phyloP scores from a whole-genome alignment of 2,797 vertebrate genomes.

The Capromys pilorides region DNA sequence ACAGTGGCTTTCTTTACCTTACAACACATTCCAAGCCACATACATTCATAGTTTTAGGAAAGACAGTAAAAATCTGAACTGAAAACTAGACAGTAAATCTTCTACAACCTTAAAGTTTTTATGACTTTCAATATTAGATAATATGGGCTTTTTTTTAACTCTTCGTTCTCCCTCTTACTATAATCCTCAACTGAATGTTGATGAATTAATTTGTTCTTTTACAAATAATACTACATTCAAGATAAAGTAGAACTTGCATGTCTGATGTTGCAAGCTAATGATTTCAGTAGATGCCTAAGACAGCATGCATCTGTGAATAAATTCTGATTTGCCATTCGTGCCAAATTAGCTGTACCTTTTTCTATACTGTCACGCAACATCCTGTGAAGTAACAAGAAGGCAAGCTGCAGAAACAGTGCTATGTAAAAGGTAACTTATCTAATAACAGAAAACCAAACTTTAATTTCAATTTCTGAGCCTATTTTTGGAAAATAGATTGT shows the following conservation, averaged over 20 bases:
- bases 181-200: neutral
- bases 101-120: neutral
- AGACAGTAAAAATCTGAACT: neutral
- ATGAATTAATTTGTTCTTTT: neutral
- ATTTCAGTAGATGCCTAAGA: neutral
- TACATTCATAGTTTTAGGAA: neutral
- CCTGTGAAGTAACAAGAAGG: neutral
- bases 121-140: neutral
- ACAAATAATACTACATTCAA: neutral
- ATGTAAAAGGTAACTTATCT: neutral
- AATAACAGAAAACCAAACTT: neutral
- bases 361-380: neutral
- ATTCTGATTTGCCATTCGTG: constrained; percentile 5
- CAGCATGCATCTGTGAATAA: constrained; percentile 20
- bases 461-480: neutral
- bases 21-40: neutral
- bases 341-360: constrained; percentile 33
- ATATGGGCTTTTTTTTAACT: neutral
- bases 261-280: constrained; percentile 40
- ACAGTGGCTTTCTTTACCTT: neutral
- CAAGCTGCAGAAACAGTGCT: neutral
- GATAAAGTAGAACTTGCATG: neutral
- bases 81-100: neutral
- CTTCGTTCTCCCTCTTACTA: neutral
- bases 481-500: constrained; percentile 2